Conservation (phyloP, 2,797 vertebrate genomes). For the Sarcophilus harrisii region DNA sequence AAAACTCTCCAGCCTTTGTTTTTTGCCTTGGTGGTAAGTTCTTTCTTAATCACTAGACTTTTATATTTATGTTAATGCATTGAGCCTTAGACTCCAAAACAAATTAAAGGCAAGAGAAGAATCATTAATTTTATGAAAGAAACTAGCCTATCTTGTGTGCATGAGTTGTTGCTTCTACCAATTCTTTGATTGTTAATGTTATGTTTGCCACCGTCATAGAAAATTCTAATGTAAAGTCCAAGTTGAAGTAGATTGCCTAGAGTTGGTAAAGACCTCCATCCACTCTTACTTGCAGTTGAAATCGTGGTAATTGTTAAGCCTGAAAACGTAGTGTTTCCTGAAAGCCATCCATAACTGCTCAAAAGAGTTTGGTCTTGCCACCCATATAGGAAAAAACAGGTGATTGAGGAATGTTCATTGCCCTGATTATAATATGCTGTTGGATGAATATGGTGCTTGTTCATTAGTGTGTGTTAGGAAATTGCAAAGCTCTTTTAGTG, state of each 20-base stretch:
- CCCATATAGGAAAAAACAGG: not conserved
- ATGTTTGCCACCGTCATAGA: not conserved
- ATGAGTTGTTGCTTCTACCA: not conserved
- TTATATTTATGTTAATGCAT: not conserved
- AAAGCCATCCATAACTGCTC: not conserved
- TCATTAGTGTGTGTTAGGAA: not conserved
- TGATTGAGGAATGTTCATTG: not conserved
- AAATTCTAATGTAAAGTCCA: not conserved
- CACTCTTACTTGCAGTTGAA: not conserved
- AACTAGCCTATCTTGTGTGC: not conserved
- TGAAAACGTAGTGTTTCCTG: not conserved
- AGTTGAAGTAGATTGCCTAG: not conserved
- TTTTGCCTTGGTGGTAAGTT: not conserved
- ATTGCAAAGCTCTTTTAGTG: not conserved
- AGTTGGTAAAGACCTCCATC: not conserved
- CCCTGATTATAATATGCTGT: not conserved
- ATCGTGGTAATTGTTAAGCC: not conserved
- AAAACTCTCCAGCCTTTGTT: not conserved
- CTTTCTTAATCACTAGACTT: not conserved
- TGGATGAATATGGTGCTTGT: not conserved
- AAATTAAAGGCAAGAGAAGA: not conserved
- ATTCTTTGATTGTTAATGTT: not conserved
- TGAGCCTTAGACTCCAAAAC: not conserved
- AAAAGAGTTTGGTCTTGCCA: not conserved
- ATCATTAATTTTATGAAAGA: not conserved